Percentiles rank a stretch among this genome's conserved stretches.
Evolutionary conservation across 1,140 invertebrate genomes (phyloP).

Genomic region (Chelonus insularis): DNA sequence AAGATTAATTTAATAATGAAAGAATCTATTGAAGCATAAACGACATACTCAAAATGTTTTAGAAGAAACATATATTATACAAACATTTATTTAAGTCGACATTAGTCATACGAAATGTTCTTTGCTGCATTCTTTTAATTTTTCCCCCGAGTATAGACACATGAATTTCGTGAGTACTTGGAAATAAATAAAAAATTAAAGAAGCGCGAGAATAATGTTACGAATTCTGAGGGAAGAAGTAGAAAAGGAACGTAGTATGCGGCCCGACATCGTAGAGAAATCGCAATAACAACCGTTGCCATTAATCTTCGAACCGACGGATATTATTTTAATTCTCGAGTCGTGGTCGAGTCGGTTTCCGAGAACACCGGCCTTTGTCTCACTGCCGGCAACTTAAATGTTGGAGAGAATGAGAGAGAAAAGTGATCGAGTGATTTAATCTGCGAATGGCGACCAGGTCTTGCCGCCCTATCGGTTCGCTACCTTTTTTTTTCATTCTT

Average conservation of each 20-base stretch:
- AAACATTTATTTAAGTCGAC: too few species aligned
- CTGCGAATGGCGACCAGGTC: constrained; percentile 34
- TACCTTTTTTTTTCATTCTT: constrained; percentile 9
- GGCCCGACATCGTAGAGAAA: constrained; percentile 40
- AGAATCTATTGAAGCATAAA: too few species aligned
- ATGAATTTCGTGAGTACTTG: not conserved
- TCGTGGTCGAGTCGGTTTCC: constrained; percentile 43
- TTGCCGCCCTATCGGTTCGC: constrained; percentile 15
- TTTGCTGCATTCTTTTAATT: too few species aligned
- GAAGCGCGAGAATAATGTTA: not conserved
- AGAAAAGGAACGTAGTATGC: constrained; percentile 18
- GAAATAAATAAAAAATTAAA: not conserved
- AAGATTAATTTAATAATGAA: too few species aligned
- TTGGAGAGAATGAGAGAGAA: constrained; percentile 39
- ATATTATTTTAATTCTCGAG: constrained; percentile 55
- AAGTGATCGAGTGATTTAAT: constrained; percentile 51
- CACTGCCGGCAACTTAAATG: constrained; percentile 36
- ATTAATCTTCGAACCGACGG: constrained; percentile 53
- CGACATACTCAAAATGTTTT: too few species aligned
- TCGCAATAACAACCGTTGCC: constrained; percentile 45
- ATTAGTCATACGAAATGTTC: too few species aligned
- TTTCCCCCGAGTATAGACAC: not conserved
- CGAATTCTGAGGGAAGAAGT: not conserved
- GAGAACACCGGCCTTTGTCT: constrained; percentile 50
- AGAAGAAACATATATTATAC: too few species aligned